Evolutionary conservation across 2,888 invertebrate genomes (phyloP).

Genomic region (Xestia rhomboidea): DNA sequence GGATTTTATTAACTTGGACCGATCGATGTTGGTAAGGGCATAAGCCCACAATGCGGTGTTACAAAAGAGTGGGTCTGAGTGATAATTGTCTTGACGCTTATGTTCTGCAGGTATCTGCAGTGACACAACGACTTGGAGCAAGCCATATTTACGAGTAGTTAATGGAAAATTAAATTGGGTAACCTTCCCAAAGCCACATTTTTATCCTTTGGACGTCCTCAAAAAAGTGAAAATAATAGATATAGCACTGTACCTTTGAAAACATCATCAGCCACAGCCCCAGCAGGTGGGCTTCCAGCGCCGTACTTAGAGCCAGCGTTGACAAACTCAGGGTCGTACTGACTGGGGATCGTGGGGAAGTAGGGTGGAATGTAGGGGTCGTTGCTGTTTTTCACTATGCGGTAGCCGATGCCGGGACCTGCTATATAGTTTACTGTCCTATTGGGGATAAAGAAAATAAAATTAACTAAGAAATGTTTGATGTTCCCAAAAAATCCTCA

Average conservation of each 20-base stretch:
- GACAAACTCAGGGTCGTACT: constrained; percentile 87
- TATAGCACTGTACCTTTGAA: constrained; percentile 81
- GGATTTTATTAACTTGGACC: not conserved
- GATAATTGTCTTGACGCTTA: not conserved
- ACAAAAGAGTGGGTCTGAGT: not conserved
- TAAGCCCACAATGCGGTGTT: not conserved
- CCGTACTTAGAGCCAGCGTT: constrained; percentile 78
- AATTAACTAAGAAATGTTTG: not conserved
- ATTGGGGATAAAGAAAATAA: constrained; percentile 3
- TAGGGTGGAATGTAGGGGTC: constrained; percentile 92
- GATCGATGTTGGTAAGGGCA: not conserved
- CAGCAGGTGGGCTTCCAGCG: constrained; percentile 64
- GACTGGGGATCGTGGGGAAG: constrained; percentile 91
- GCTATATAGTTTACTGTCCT: constrained; percentile 95
- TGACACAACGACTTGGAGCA: not conserved
- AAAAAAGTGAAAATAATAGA: not conserved
- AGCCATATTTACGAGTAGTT: not conserved
- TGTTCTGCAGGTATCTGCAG: not conserved
- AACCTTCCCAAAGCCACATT: not conserved
- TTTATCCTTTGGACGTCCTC: not conserved
- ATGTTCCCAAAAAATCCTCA: not conserved
- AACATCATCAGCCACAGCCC: constrained; percentile 78
- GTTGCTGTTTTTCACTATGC: constrained; percentile 93
- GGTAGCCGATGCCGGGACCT: constrained; percentile 94
- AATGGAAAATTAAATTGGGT: not conserved